Evolutionary conservation across 2,113 vertebrate species (phyloP).

Genomic region (Copsychus sechellarum): DNA sequence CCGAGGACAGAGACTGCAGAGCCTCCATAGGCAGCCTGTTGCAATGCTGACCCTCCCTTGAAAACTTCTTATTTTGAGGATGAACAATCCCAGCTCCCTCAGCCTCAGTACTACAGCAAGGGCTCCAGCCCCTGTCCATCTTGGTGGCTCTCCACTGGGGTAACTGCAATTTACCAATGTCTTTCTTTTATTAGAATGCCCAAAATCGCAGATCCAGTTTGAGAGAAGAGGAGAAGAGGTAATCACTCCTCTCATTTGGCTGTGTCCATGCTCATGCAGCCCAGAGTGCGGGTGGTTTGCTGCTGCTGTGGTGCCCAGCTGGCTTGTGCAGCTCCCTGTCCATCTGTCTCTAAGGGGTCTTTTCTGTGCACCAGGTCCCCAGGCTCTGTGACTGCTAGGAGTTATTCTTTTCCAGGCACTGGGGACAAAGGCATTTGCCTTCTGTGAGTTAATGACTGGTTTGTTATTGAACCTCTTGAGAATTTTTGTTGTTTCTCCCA

Average conservation of each 20-base stretch:
- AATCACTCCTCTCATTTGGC: not conserved
- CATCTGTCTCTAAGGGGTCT: too few species aligned
- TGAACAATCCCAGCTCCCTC: not conserved
- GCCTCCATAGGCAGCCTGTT: not conserved
- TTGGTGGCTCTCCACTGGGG: not conserved
- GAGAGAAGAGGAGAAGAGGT: not conserved
- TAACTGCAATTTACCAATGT: not conserved
- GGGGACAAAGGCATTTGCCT: not conserved
- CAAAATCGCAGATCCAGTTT: not conserved
- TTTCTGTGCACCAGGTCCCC: not conserved
- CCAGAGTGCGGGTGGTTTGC: not conserved
- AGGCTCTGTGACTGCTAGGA: not conserved
- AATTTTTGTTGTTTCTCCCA: not conserved
- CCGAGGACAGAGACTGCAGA: not conserved
- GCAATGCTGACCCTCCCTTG: not conserved
- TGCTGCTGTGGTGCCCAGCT: not conserved
- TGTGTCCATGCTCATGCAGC: not conserved
- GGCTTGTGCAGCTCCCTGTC: not conserved
- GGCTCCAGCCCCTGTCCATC: not conserved
- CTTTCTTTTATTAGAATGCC: not conserved
- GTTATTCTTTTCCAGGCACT: not conserved
- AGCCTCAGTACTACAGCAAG: not conserved
- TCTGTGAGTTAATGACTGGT: not conserved
- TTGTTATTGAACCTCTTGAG: not conserved
- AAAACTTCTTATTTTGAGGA: not conserved